phyloP scores from a whole-genome alignment of 2,113 vertebrate genomes.

The Tringa solitaria region DNA sequence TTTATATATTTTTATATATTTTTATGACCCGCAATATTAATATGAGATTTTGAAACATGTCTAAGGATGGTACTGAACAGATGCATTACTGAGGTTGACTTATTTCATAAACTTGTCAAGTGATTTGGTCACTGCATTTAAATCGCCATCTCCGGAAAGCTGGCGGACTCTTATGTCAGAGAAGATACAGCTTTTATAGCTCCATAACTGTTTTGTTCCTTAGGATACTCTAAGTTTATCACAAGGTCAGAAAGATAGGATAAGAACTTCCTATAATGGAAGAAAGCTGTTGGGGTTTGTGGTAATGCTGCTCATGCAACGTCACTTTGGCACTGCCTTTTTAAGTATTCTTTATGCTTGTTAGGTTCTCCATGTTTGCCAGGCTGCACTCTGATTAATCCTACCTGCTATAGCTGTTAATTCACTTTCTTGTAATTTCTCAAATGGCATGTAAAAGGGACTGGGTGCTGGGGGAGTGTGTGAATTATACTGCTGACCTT shows the following conservation, averaged over 20 bases:
- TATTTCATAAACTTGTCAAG: neutral
- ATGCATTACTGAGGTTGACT: neutral
- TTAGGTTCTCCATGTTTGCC: neutral
- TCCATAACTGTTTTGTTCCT: neutral
- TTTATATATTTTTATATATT: too few relatives aligned
- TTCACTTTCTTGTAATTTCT: neutral
- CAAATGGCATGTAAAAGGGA: neutral
- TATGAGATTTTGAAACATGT: neutral
- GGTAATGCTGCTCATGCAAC: neutral
- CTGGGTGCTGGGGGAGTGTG: neutral
- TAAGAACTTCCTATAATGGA: neutral
- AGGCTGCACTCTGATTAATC: neutral
- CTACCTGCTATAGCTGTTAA: neutral
- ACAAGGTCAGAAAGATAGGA: neutral
- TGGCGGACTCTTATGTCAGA: neutral
- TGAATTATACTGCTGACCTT: neutral
- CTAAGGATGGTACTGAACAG: neutral
- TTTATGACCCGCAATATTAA: neutral
- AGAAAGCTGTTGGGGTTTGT: neutral
- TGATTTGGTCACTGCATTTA: neutral
- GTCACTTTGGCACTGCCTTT: neutral
- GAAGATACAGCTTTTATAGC: neutral
- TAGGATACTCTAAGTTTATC: neutral
- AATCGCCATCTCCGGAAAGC: neutral
- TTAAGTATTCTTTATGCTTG: neutral